Evolutionary conservation across 2,797 vertebrate species (phyloP).

Genomic region (Poecilia gillii): DNA sequence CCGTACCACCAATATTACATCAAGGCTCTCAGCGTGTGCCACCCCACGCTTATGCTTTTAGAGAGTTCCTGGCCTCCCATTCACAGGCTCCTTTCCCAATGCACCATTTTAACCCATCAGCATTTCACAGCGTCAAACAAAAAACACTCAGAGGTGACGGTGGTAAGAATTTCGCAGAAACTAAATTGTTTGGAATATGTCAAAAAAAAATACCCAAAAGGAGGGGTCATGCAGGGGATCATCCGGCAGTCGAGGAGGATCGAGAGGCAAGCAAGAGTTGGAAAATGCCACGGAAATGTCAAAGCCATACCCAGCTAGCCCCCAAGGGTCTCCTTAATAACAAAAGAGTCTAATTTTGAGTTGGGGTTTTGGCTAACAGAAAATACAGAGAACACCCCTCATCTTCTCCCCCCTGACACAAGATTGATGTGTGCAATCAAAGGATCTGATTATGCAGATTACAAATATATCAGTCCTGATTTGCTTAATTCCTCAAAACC

Average conservation of each 20-base stretch:
- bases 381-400: neutral
- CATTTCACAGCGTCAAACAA: constrained; percentile 61
- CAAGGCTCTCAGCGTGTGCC: constrained; percentile 48
- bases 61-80: constrained; percentile 40
- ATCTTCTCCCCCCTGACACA: neutral
- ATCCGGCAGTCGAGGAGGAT: constrained; percentile 52
- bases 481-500: constrained; percentile 55
- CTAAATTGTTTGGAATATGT: constrained; percentile 58
- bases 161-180: constrained; percentile 39
- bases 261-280: constrained; percentile 37
- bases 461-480: constrained; percentile 42
- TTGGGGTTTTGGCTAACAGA: constrained; percentile 18
- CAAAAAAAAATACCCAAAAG: constrained; percentile 55
- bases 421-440: constrained; percentile 26
- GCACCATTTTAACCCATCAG: constrained; percentile 56
- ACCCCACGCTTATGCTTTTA: constrained; percentile 43
- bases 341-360: neutral
- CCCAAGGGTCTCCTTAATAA: constrained; percentile 38
- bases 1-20: constrained; percentile 52
- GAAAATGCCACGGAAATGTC: constrained; percentile 78
- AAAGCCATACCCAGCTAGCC: constrained; percentile 30
- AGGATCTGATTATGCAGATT: constrained; percentile 36
- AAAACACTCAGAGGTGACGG: constrained; percentile 48
- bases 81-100: constrained; percentile 37
- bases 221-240: constrained; percentile 51